phyloP scores from a whole-genome alignment of 35 echinoderm and acorn worm species.

The Lytechinus pictus region DNA sequence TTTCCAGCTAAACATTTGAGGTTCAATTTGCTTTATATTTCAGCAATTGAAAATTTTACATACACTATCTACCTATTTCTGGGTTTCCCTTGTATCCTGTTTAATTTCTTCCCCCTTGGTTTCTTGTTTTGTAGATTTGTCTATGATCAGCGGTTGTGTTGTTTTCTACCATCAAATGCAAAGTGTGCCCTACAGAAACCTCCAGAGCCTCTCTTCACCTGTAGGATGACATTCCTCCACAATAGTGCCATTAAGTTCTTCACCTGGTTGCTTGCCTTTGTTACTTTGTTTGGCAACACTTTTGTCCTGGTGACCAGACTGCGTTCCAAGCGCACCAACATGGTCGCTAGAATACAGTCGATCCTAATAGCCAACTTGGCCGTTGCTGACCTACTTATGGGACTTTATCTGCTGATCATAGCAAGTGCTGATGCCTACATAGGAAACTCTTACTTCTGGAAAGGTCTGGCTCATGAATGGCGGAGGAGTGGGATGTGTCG shows the following conservation, averaged over 20 bases:
- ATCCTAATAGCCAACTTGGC: not conserved
- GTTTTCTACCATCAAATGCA: not conserved
- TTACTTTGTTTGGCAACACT: not conserved
- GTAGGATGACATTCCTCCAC: not conserved
- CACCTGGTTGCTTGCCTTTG: not conserved
- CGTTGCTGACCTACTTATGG: not conserved
- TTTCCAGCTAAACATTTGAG: too few relatives aligned
- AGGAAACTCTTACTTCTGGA: not conserved
- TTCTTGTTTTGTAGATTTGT: too few relatives aligned
- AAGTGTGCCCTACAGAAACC: not conserved
- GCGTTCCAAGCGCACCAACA: not conserved
- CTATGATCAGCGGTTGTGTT: not conserved
- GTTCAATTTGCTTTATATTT: too few relatives aligned
- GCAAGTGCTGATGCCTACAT: not conserved
- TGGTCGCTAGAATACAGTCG: not conserved
- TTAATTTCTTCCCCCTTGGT: too few relatives aligned
- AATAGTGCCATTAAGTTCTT: not conserved
- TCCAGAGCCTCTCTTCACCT: not conserved
- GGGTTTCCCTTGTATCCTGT: too few relatives aligned
- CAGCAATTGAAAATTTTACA: too few relatives aligned
- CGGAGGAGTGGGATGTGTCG: not conserved
- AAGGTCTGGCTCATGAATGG: not conserved
- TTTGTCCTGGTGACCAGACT: not conserved
- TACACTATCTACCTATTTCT: too few relatives aligned
- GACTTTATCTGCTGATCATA: not conserved